Base-by-base conservation (phyloP, 2,797 vertebrate genomes). In the Enteromius treurensis region DNA sequence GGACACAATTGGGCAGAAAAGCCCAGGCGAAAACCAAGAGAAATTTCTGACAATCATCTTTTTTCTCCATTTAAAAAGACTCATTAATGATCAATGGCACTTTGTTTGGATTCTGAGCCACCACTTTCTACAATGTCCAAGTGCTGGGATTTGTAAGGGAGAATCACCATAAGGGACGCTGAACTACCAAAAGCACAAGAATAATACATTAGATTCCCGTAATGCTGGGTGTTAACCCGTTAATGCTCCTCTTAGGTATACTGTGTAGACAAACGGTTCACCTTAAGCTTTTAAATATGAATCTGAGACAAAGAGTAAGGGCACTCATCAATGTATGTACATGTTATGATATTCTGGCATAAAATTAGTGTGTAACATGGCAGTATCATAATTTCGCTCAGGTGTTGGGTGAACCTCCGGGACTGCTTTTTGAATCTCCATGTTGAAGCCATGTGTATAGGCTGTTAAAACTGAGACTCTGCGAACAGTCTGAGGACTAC, bases 21-120 rank as follows among this genome's bases (percentile, higher is more conserved):
- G 82, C 85, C 80, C 83, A 64, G 29, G 89, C 90, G 76, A 88
- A 90, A 91, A 93, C 91, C 92, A 91, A 91, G 89, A 91, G 92
- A 92, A 91, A 92, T 91, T 90, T 93, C 90, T 92, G 94, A 96
- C 94, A 95, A 95, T 95, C 93, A 94, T 92, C 87, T 86, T 91
- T 92, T 91, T 92, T 90, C 89, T 89, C 90, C 87, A 82, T 87
- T 89, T 90, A 91, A 90, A 90, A 91, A 88, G 89, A 88, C 88
- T 90, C 84, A 87, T 40, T 89, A 85, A 77, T 78, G 90, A 89
- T 91, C 91, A 88, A 88, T 88, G 91, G 93, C 91, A 89, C 93
- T 94, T 92, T 93, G 91, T 93, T 89, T 90, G 90, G 91, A 91
- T 91, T 92, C 86, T 84, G 86, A 91, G 86, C 88, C 82, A 91